phyloP scores from a whole-genome alignment of 2,113 vertebrate genomes.

The Laticauda laticaudata region DNA sequence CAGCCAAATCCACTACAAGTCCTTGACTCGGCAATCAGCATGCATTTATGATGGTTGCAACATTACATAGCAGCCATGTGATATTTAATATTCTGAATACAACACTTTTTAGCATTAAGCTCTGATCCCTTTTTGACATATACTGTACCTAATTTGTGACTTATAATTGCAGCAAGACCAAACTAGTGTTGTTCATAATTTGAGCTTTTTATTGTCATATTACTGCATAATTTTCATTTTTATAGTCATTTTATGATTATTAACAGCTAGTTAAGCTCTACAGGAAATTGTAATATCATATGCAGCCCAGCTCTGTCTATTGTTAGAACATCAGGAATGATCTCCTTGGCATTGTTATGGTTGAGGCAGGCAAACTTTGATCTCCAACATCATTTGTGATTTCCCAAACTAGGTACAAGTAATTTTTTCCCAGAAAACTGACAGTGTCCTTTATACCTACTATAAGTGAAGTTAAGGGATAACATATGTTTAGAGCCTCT shows the following conservation, averaged over 20 bases:
- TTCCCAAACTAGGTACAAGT: background rate
- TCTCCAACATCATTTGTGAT: background rate
- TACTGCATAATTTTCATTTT: background rate
- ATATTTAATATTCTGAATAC: background rate
- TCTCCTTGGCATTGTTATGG: background rate
- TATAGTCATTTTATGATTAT: background rate
- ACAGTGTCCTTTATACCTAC: background rate
- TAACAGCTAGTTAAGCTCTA: background rate
- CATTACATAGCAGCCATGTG: background rate
- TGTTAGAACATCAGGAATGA: background rate
- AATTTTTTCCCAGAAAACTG: background rate
- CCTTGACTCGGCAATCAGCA: background rate
- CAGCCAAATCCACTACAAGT: background rate
- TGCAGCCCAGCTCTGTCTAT: background rate
- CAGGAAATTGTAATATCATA: background rate
- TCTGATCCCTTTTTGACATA: background rate
- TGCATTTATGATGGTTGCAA: background rate
- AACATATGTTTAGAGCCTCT: background rate
- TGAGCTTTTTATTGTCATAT: background rate
- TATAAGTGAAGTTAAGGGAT: background rate
- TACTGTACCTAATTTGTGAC: background rate
- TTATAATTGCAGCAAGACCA: background rate
- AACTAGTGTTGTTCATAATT: background rate
- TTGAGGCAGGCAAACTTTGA: background rate
- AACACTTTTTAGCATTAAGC: background rate